Percentiles rank a stretch among this genome's conserved stretches.
Conservation (phyloP, 2,797 vertebrate species). For the Phoxinus dragarum region DNA sequence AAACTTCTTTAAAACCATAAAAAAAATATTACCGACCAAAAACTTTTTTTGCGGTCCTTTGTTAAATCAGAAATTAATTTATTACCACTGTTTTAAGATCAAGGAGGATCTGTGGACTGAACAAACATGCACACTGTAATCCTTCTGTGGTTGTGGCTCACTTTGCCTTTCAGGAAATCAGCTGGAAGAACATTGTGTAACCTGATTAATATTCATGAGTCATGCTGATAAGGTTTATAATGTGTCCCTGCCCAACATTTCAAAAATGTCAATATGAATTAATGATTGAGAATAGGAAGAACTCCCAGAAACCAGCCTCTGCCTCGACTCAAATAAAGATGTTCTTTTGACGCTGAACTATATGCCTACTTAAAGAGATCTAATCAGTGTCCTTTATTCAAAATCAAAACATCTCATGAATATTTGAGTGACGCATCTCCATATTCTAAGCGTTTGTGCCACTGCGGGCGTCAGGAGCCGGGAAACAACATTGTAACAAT, state of each 20-base stretch:
- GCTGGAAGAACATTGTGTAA: neutral
- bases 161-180: conserved; percentile 8
- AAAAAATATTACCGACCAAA: neutral
- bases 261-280: neutral
- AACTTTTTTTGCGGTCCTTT: neutral
- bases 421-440: conserved; percentile 64
- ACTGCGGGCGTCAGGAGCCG: conserved; percentile 19
- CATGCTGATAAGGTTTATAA: neutral
- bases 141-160: neutral
- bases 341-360: conserved; percentile 41
- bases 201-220: conserved; percentile 29
- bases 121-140: neutral
- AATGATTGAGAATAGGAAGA: neutral
- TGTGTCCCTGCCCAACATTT: neutral
- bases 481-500: conserved; percentile 52
- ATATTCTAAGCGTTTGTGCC: conserved; percentile 33
- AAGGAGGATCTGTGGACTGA: neutral
- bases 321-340: conserved; percentile 2
- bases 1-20: neutral
- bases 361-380: conserved; percentile 27
- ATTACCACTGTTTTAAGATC: too few species aligned
- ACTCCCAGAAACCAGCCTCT: neutral
- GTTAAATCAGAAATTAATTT: neutral
- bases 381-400: conserved; percentile 44
- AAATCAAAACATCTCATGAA: conserved; percentile 65